Evolutionary conservation across 2,888 invertebrate genomes (phyloP).

Genomic region (Drosophila antonietae): DNA sequence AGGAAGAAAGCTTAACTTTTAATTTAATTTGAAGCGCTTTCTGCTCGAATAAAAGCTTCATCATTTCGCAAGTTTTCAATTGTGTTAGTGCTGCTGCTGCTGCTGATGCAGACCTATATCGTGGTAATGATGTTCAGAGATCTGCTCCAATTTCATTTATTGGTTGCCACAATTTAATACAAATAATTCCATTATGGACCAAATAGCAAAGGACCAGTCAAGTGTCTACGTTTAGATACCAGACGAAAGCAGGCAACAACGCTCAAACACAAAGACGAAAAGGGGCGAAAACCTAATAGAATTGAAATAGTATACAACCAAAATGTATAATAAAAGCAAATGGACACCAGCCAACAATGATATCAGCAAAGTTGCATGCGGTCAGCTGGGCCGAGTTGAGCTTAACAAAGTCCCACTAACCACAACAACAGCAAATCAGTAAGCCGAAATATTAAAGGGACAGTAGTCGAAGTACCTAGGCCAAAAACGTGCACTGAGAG

Average conservation of each 20-base stretch:
- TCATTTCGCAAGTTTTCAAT: slow-evolving; percentile 67
- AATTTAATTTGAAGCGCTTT: slow-evolving; percentile 68
- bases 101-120: slow-evolving; percentile 10
- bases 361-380: slow-evolving; percentile 67
- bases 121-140: slow-evolving; percentile 46
- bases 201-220: slow-evolving; percentile 22
- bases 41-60: slow-evolving; percentile 58
- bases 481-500: neutral
- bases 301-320: slow-evolving; percentile 55
- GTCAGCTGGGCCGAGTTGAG: slow-evolving; percentile 46
- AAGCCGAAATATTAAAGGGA: slow-evolving; percentile 50
- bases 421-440: slow-evolving; percentile 17
- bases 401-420: slow-evolving; percentile 33
- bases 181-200: slow-evolving; percentile 73
- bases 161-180: slow-evolving; percentile 76
- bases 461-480: slow-evolving; percentile 5
- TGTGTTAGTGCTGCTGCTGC: slow-evolving; percentile 46
- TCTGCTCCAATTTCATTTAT: slow-evolving; percentile 63
- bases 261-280: slow-evolving; percentile 17
- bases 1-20: slow-evolving; percentile 59
- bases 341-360: slow-evolving; percentile 41
- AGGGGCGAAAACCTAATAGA: slow-evolving; percentile 49
- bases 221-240: slow-evolving; percentile 53
- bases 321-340: slow-evolving; percentile 36
- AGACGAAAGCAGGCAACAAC: slow-evolving; percentile 6